phyloP scores from a whole-genome alignment of 2,797 vertebrate species.

The Somateria mollissima region DNA sequence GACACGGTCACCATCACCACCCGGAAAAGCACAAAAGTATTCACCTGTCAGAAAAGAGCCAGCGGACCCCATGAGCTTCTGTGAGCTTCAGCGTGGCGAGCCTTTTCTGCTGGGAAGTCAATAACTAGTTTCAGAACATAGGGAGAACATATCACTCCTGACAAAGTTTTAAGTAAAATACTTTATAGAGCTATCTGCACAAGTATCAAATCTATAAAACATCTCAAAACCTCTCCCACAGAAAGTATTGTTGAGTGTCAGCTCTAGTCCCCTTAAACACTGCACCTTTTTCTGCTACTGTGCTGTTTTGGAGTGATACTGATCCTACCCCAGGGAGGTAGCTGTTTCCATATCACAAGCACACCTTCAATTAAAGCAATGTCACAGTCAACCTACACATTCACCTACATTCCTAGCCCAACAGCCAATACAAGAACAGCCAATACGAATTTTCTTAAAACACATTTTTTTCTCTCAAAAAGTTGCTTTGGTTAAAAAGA shows the following conservation, averaged over 20 bases:
- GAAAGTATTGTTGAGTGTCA: background rate
- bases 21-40: slow-evolving; percentile 86
- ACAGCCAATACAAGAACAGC: background rate
- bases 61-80: background rate
- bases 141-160: background rate
- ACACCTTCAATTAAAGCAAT: background rate
- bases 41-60: slow-evolving; percentile 81
- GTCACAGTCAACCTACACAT: background rate
- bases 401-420: background rate
- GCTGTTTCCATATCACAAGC: background rate
- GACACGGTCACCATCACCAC: slow-evolving; percentile 91
- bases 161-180: background rate
- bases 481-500: background rate
- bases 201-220: background rate
- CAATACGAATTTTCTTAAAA: background rate
- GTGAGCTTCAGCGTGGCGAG: fast-evolving
- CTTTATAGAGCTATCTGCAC: background rate
- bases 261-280: background rate
- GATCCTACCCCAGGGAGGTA: background rate
- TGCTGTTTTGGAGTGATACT: background rate
- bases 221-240: background rate
- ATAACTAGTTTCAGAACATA: background rate
- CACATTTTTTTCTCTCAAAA: background rate
- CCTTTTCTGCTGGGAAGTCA: background rate
- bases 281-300: background rate